Percentiles rank a stretch among this genome's conserved stretches.
Conservation (phyloP, 2,888 invertebrate species). For the Lepidochitona cinerea region DNA sequence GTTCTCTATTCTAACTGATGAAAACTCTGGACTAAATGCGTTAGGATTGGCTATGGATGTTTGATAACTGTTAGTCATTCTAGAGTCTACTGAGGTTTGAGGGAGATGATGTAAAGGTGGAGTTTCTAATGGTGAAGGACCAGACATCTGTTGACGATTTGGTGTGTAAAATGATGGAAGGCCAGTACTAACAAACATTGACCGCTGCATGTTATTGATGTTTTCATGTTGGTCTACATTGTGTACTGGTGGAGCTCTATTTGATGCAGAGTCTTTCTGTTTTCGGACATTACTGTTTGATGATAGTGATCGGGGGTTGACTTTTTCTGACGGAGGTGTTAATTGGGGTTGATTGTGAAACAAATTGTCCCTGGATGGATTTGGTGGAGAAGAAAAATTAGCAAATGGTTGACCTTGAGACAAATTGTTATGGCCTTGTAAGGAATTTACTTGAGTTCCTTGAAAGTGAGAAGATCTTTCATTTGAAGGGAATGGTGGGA, state of each 20-base stretch:
- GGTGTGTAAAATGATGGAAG: conserved; percentile 1
- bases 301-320: not conserved
- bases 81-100: not conserved
- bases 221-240: not conserved
- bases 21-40: not conserved
- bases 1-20: not conserved
- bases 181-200: not conserved
- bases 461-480: no score
- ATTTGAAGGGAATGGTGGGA: no score
- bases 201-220: not conserved
- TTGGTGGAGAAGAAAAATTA: not conserved
- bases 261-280: not conserved
- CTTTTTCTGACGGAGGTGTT: not conserved
- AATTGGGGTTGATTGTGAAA: not conserved
- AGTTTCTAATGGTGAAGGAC: not conserved
- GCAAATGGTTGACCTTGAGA: not conserved
- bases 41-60: not conserved
- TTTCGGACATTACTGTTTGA: not conserved
- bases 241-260: not conserved
- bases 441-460: not conserved
- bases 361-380: no score
- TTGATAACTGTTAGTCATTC: not conserved
- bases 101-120: not conserved
- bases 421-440: not conserved
- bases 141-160: not conserved